Percentiles rank a stretch among this genome's conserved stretches.
phyloP scores from a whole-genome alignment of 2,888 invertebrate species.

The Pammene aurita region DNA sequence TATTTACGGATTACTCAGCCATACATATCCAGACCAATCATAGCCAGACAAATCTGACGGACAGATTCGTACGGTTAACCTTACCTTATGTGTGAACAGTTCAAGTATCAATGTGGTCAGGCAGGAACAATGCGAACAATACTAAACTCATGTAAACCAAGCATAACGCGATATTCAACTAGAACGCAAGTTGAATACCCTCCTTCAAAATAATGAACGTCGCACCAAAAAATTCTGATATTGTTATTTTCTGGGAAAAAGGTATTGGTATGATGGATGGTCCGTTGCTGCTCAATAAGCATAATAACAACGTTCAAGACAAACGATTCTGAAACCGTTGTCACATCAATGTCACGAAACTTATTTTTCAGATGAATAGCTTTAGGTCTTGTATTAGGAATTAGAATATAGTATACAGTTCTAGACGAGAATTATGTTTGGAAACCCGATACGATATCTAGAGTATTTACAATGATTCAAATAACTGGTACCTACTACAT shows the following conservation, averaged over 20 bases:
- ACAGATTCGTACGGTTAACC: too few species aligned
- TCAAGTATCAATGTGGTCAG: too few species aligned
- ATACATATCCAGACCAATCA: too few species aligned
- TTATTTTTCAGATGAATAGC: neutral
- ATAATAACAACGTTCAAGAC: slow-evolving; percentile 31
- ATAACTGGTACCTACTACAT: too few species aligned
- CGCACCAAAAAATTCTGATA: slow-evolving; percentile 5
- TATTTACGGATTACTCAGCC: too few species aligned
- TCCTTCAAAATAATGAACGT: slow-evolving; percentile 10
- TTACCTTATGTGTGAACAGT: too few species aligned
- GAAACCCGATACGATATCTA: too few species aligned
- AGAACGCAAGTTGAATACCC: neutral
- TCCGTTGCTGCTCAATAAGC: slow-evolving; percentile 7
- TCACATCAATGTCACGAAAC: slow-evolving; percentile 53
- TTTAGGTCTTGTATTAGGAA: too few species aligned
- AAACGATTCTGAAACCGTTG: slow-evolving; percentile 45
- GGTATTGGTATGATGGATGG: slow-evolving; percentile 21
- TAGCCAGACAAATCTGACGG: too few species aligned
- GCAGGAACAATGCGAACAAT: neutral
- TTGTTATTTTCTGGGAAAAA: slow-evolving; percentile 9
- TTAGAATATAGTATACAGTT: too few species aligned
- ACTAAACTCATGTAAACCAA: neutral
- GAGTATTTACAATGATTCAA: too few species aligned
- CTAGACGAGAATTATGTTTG: too few species aligned
- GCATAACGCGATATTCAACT: slow-evolving; percentile 1